Percentiles rank a stretch among this genome's conserved stretches.
Conservation (phyloP, 2,888 invertebrate species). For the Piscicola geometra region DNA sequence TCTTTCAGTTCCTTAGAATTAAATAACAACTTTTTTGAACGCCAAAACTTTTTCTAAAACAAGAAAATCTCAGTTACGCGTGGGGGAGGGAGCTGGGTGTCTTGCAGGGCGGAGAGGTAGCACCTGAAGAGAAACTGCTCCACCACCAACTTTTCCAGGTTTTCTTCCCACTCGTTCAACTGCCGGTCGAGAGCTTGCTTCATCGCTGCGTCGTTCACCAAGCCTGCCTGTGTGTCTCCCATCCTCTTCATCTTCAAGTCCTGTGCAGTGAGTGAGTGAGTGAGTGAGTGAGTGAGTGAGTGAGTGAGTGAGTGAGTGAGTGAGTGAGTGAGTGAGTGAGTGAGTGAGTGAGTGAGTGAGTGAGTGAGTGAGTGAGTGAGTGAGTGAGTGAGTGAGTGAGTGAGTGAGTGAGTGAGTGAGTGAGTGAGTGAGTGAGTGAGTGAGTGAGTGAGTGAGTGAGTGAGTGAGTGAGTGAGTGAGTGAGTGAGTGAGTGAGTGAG, state of each 20-base stretch:
- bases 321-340: background rate
- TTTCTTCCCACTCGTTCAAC: conserved; percentile 93
- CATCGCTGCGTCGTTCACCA: conserved; percentile 84
- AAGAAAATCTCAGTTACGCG: conserved; percentile 64
- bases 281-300: background rate
- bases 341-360: too few relatives aligned
- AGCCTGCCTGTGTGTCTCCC: conserved; percentile 95
- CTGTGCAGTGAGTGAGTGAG: conserved; percentile 63
- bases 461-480: too few relatives aligned
- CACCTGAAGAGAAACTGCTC: conserved; percentile 92
- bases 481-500: too few relatives aligned
- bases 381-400: too few relatives aligned
- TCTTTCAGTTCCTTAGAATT: too few relatives aligned
- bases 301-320: background rate
- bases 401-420: too few relatives aligned
- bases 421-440: too few relatives aligned
- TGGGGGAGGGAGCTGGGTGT: conserved; percentile 82
- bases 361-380: too few relatives aligned
- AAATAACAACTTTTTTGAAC: too few relatives aligned
- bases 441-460: too few relatives aligned
- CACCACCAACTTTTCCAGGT: conserved; percentile 87
- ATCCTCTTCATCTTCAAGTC: conserved; percentile 94
- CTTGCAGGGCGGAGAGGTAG: conserved; percentile 91
- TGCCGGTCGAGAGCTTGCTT: conserved; percentile 86
- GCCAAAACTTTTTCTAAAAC: too few relatives aligned